These are phyloP conservation scores for Arge pagana DNA, from an alignment of 2,888 invertebrate genomes.

Conservation along the genomic window DNA sequence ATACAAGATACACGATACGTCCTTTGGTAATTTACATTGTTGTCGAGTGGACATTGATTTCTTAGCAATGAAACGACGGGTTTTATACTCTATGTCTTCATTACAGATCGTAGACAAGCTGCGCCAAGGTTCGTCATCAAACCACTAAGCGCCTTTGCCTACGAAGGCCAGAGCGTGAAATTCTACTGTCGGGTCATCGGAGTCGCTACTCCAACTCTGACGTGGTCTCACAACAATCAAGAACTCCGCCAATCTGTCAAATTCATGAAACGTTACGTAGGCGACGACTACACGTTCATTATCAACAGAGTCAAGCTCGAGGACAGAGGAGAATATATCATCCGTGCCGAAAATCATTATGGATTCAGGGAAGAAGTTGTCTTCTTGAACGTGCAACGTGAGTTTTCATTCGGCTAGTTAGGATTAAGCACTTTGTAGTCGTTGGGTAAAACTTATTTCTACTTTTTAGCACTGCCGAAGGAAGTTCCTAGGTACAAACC, in stretches of 20 bases:
- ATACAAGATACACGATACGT: slow-evolving; percentile 94
- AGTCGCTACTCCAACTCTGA: slow-evolving; percentile 89
- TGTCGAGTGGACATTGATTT: slow-evolving; percentile 3
- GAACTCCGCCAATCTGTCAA: slow-evolving; percentile 97
- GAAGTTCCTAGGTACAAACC: slow-evolving; percentile 71
- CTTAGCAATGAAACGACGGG: neutral
- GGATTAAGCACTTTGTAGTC: neutral
- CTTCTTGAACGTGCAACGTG: slow-evolving; percentile 94
- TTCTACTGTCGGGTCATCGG: slow-evolving; percentile 97
- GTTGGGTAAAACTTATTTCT: neutral
- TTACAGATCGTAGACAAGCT: slow-evolving; percentile 91
- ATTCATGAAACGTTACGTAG: slow-evolving; percentile 97
- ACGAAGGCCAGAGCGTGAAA: slow-evolving; percentile 96
- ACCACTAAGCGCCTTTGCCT: slow-evolving; percentile 93
- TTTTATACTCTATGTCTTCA: slow-evolving; percentile 21
- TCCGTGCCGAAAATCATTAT: slow-evolving; percentile 95
- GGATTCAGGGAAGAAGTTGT: slow-evolving; percentile 95
- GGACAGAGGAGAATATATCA: slow-evolving; percentile 96
- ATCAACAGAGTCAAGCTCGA: slow-evolving; percentile 95
- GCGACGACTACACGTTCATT: slow-evolving; percentile 96
- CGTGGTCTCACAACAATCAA: slow-evolving; percentile 93
- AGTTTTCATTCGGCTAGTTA: no score
- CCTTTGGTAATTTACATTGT: slow-evolving; percentile 75
- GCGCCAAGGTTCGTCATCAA: slow-evolving; percentile 97
- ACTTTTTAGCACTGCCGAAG: slow-evolving; percentile 72